Conservation (phyloP, 2,888 invertebrate species). For the Plebejus anna region DNA sequence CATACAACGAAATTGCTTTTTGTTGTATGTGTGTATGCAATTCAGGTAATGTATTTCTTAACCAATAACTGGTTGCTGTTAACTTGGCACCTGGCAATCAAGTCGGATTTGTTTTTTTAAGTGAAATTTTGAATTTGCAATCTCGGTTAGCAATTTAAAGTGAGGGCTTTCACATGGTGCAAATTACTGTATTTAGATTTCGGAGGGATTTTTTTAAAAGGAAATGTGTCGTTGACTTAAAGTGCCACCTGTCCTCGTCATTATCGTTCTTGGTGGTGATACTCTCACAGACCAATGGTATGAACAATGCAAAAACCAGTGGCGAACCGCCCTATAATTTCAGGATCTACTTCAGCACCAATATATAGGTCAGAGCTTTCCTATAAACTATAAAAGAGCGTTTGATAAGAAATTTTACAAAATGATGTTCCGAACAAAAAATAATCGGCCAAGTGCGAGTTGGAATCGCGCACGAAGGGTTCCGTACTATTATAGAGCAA, state of each 20-base stretch:
- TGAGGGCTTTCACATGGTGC: conserved; percentile 4
- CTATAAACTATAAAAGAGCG: background rate
- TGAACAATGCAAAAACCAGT: no score
- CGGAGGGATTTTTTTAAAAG: background rate
- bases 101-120: conserved; percentile 2
- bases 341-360: no score
- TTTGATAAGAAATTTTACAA: background rate
- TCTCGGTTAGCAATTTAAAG: conserved; percentile 7
- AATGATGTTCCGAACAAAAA: no score
- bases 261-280: background rate
- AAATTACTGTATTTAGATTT: background rate
- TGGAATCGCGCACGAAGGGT: no score
- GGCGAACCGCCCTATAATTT: no score
- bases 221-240: background rate
- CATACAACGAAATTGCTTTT: conserved; percentile 11
- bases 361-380: no score
- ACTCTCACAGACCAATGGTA: no score
- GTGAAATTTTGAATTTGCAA: conserved; percentile 15
- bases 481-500: no score
- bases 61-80: conserved; percentile 4
- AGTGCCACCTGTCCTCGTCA: background rate
- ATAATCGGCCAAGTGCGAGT: no score
- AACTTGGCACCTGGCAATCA: conserved; percentile 13
- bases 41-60: conserved; percentile 14
- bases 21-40: background rate